Base-by-base conservation (phyloP, 2,797 vertebrate genomes). In the Parauchenoglanis punctatus region DNA sequence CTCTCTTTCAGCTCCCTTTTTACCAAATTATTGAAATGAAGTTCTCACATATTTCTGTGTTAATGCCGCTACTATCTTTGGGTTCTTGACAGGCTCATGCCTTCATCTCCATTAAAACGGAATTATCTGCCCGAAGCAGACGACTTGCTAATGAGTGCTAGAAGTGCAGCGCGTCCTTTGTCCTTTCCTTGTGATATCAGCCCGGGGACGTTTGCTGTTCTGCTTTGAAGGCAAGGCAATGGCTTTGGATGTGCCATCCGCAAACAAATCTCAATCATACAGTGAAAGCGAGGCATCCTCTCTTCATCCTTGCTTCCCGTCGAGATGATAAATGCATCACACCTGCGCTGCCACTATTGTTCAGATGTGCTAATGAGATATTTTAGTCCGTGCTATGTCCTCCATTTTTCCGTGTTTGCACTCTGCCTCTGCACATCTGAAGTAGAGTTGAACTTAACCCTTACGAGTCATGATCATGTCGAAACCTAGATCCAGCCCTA, bases 111-210 rank as follows among this genome's bases (percentile, higher is more conserved):
- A 87, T 90, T 89, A 87, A 77, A 87, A 85, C 73, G 10, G 72
- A 86, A 88, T 90, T 89, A 90, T 91, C 83, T 89, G 75, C 84
- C 77, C 18, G 63, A 65, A 89, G 81, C 85, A 90, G 89, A 85
- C 78, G 88, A 90, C 81, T 87, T 59, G 83, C 83, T 89, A 90
- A 90, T 90, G 86, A 88, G 87, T 83, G 63, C 78, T 59, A 85
- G 81, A 82, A 44, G 88, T 67, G 61, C 35, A 44, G 49, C 52
- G 6, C 13, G 58, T 90, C 85, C 85, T 83, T 87, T 76, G 81
- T 83, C 81, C 86, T 78, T 84, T 77, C 63, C 63, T 78, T 56
- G 31, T 76, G 72, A 68, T 80, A 56, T 68, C 85, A 68, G 63
- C 85, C 73, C 2, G 56, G 76, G 76, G 76, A 68, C 49, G 23